Conservation (phyloP, 2,888 invertebrate genomes). For the Crossocerus cetratus region DNA sequence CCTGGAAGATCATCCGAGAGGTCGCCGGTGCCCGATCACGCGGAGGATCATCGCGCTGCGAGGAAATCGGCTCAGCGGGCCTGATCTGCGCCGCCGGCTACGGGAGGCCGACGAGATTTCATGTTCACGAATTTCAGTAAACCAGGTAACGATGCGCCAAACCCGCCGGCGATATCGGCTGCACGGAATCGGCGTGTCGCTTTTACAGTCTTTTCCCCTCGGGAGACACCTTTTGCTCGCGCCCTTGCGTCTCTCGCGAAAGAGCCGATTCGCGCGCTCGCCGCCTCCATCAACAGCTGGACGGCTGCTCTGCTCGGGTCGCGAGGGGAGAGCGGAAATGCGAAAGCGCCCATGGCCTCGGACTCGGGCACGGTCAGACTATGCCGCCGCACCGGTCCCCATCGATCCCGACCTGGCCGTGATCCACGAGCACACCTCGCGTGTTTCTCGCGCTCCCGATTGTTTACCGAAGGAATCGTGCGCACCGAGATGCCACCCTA, state of each 20-base stretch:
- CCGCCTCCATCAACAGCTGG: slow-evolving; percentile 28
- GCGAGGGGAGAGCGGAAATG: slow-evolving; percentile 23
- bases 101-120: slow-evolving; percentile 81
- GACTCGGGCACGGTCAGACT: slow-evolving; percentile 24
- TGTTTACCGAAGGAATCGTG: not conserved
- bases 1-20: slow-evolving; percentile 1
- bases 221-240: slow-evolving; percentile 9
- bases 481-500: slow-evolving; percentile 10
- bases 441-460: slow-evolving; percentile 34
- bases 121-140: slow-evolving; percentile 83
- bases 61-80: slow-evolving; percentile 30
- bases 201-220: slow-evolving; percentile 26
- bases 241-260: not conserved
- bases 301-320: not conserved
- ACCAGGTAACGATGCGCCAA: slow-evolving; percentile 79
- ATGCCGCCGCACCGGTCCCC: slow-evolving; percentile 19
- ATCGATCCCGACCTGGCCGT: slow-evolving; percentile 41
- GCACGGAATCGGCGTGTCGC: slow-evolving; percentile 50
- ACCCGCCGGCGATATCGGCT: slow-evolving; percentile 26
- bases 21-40: slow-evolving; percentile 25
- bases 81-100: slow-evolving; percentile 78
- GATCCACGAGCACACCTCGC: slow-evolving; percentile 54
- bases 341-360: slow-evolving; percentile 27
- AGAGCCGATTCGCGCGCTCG: slow-evolving; percentile 34
- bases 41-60: slow-evolving; percentile 12